These are phyloP conservation scores for Hofmannophila pseudospretella DNA, from an alignment of 2,888 invertebrate species.

Conservation along the genomic window DNA sequence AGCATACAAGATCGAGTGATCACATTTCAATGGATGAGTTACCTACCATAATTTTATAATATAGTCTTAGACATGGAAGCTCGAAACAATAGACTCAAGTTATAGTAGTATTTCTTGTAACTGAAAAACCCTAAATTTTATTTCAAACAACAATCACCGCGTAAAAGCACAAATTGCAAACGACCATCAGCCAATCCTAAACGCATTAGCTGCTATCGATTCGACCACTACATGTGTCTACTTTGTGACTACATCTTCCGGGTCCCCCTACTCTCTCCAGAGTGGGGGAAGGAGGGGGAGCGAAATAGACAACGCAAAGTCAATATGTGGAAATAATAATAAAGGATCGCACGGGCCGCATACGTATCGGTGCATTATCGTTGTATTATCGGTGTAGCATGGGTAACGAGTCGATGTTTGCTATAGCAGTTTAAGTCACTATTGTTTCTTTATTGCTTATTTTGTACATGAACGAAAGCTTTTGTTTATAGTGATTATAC, in stretches of 20 bases:
- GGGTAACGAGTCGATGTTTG: constrained; percentile 31
- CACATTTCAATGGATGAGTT: no score
- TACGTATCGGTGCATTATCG: constrained; percentile 64
- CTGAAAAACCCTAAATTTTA: no score
- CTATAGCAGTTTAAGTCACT: constrained; percentile 27
- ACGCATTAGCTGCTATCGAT: constrained; percentile 61
- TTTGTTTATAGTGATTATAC: no score
- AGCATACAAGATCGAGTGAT: no score
- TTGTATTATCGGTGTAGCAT: constrained; percentile 43
- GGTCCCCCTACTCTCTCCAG: constrained; percentile 15
- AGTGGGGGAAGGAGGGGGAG: constrained; percentile 14
- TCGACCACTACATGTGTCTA: constrained; percentile 55
- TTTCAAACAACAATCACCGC: constrained; percentile 6
- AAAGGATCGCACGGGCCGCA: constrained; percentile 61
- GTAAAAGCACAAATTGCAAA: constrained; percentile 16
- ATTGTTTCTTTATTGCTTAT: constrained; percentile 39
- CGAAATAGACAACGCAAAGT: constrained; percentile 61
- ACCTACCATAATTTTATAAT: no score
- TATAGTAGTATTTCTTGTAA: no score
- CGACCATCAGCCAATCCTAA: constrained; percentile 47
- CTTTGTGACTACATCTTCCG: constrained; percentile 41
- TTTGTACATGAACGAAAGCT: constrained; percentile 16
- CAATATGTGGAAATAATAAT: constrained; percentile 76
- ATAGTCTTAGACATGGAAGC: no score
- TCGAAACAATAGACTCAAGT: no score